These are phyloP conservation scores for Gallinago paraguaiae DNA, from an alignment of 2,113 vertebrate species.

Conservation along the genomic window DNA sequence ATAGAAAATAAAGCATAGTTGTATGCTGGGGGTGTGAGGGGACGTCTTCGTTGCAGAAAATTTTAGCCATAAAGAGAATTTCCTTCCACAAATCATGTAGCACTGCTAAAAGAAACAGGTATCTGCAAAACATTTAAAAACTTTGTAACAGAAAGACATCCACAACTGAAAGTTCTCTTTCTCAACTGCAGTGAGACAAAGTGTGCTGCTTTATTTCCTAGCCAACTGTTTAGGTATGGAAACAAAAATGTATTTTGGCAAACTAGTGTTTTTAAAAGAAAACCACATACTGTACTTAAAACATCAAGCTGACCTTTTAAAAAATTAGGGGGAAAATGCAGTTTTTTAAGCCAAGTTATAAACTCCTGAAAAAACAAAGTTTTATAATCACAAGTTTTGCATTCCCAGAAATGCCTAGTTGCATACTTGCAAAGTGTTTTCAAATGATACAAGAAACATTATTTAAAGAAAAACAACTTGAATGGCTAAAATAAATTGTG, in stretches of 20 bases:
- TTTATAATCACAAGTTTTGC: neutral
- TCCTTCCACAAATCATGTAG: neutral
- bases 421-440: neutral
- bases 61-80: neutral
- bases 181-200: neutral
- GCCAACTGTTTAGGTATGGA: slow-evolving; percentile 42
- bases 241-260: slow-evolving; percentile 50
- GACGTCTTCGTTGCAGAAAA: neutral
- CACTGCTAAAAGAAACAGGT: neutral
- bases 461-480: neutral
- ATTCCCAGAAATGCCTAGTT: slow-evolving; percentile 8
- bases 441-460: neutral
- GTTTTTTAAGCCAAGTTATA: slow-evolving; percentile 23
- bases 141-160: neutral
- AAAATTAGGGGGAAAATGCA: neutral
- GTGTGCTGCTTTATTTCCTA: neutral
- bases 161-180: neutral
- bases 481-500: neutral
- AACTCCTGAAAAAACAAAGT: slow-evolving; percentile 8
- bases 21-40: too few species aligned
- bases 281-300: slow-evolving; percentile 37
- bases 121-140: neutral
- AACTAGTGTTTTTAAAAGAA: slow-evolving; percentile 41
- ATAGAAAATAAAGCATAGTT: neutral
- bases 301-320: slow-evolving; percentile 17